These are phyloP conservation scores for Leptopilina drosophilae DNA, from an alignment of 2,888 invertebrate species.

Conservation along the genomic window DNA sequence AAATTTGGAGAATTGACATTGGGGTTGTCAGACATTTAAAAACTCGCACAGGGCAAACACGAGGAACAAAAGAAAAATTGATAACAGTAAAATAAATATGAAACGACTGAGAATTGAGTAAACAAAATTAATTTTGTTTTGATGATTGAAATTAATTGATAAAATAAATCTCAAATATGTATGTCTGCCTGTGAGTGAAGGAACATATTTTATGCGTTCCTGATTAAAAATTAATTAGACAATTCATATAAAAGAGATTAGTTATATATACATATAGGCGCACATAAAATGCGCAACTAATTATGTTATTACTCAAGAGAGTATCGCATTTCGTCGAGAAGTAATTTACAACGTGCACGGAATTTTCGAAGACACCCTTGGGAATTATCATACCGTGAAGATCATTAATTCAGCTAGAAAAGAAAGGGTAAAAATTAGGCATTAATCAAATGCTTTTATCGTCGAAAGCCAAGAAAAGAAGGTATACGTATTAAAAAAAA, in stretches of 20 bases:
- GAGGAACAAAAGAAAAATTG: too few relatives aligned
- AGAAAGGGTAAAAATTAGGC: neutral
- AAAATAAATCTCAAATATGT: too few relatives aligned
- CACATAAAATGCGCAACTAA: neutral
- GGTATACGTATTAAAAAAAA: neutral
- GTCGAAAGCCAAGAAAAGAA: neutral
- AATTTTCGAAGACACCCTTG: neutral
- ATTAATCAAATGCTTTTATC: constrained; percentile 9
- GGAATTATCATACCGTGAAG: constrained; percentile 5
- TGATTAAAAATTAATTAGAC: neutral
- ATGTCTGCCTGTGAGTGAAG: too few relatives aligned
- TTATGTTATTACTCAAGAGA: constrained; percentile 12
- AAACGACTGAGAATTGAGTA: too few relatives aligned
- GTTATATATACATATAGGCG: neutral
- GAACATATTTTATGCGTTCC: too few relatives aligned
- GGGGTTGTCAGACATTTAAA: too few relatives aligned
- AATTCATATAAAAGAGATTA: too few relatives aligned
- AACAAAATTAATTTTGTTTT: too few relatives aligned
- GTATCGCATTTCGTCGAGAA: neutral
- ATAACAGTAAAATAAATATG: too few relatives aligned
- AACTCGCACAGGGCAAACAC: too few relatives aligned
- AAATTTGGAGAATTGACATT: too few relatives aligned
- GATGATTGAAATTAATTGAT: too few relatives aligned
- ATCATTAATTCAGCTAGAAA: constrained; percentile 3
- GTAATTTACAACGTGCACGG: constrained; percentile 1